Conservation (phyloP, 1,140 invertebrate genomes). For the Drosophila ohnishii region DNA sequence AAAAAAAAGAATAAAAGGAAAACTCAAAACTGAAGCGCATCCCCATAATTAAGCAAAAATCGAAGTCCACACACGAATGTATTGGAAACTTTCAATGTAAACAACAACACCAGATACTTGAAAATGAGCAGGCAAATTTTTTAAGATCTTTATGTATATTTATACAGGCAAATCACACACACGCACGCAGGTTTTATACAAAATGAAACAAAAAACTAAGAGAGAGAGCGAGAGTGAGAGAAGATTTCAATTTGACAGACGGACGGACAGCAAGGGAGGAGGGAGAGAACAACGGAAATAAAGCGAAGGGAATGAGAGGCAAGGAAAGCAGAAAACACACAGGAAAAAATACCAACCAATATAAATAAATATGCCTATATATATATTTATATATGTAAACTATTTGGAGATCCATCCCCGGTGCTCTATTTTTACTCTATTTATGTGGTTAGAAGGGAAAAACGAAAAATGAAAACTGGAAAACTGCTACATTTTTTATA, state of each 20-base stretch:
- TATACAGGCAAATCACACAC: slow-evolving; percentile 44
- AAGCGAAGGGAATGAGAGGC: slow-evolving; percentile 19
- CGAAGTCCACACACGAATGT: slow-evolving; percentile 32
- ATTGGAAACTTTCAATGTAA: slow-evolving; percentile 62
- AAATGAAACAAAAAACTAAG: slow-evolving; percentile 16
- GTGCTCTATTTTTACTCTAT: slow-evolving; percentile 79
- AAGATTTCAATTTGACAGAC: slow-evolving; percentile 42
- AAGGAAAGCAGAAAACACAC: slow-evolving; percentile 33
- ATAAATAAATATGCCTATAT: slow-evolving; percentile 55
- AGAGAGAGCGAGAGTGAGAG: slow-evolving; percentile 38
- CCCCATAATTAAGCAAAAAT: slow-evolving; percentile 40
- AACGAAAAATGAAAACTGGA: slow-evolving; percentile 36
- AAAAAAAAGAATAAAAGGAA: slow-evolving; percentile 54
- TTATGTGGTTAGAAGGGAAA: slow-evolving; percentile 59
- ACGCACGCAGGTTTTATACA: slow-evolving; percentile 51
- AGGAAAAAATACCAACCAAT: slow-evolving; percentile 65
- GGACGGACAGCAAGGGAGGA: slow-evolving; percentile 4
- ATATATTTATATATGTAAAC: slow-evolving; percentile 75
- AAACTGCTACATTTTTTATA: slow-evolving; percentile 63
- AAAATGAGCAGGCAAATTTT: slow-evolving; percentile 70
- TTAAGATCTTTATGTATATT: slow-evolving; percentile 72
- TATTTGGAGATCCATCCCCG: slow-evolving; percentile 75
- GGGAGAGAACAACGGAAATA: slow-evolving; percentile 13
- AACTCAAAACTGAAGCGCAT: slow-evolving; percentile 52
- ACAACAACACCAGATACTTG: slow-evolving; percentile 34